phyloP scores from a whole-genome alignment of 2,113 vertebrate species.

The Anthoscopus minutus region DNA sequence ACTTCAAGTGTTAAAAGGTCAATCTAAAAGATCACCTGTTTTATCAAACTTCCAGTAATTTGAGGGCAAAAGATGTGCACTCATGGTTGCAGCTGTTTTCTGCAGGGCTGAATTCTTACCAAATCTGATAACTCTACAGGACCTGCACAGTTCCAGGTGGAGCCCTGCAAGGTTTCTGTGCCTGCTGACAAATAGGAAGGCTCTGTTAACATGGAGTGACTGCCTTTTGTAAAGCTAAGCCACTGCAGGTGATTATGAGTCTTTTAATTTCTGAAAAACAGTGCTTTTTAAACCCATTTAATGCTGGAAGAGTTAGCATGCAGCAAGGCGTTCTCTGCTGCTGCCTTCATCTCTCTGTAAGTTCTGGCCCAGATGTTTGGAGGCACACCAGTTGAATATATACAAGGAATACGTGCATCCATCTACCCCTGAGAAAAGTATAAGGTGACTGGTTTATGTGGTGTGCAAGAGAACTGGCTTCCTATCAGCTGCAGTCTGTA shows the following conservation, averaged over 20 bases:
- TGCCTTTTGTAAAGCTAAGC: neutral
- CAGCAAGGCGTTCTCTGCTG: neutral
- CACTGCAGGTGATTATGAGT: neutral
- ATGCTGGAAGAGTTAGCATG: neutral
- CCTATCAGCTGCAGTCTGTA: neutral
- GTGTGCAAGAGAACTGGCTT: neutral
- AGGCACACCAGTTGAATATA: neutral
- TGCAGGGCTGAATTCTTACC: neutral
- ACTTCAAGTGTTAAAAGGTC: neutral
- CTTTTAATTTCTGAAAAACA: neutral
- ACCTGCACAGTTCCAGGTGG: neutral
- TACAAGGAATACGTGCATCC: neutral
- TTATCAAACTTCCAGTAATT: neutral
- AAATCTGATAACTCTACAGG: neutral
- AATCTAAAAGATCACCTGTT: neutral
- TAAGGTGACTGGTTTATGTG: neutral
- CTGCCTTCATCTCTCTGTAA: neutral
- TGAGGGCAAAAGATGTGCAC: neutral
- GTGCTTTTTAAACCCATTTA: neutral
- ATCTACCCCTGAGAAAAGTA: neutral
- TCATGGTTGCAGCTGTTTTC: neutral
- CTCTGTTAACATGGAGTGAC: neutral
- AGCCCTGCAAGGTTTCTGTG: neutral
- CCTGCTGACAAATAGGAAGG: neutral
- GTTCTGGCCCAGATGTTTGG: neutral